phyloP scores from a whole-genome alignment of 2,797 vertebrate genomes.

The Leucoraja ocellata region DNA sequence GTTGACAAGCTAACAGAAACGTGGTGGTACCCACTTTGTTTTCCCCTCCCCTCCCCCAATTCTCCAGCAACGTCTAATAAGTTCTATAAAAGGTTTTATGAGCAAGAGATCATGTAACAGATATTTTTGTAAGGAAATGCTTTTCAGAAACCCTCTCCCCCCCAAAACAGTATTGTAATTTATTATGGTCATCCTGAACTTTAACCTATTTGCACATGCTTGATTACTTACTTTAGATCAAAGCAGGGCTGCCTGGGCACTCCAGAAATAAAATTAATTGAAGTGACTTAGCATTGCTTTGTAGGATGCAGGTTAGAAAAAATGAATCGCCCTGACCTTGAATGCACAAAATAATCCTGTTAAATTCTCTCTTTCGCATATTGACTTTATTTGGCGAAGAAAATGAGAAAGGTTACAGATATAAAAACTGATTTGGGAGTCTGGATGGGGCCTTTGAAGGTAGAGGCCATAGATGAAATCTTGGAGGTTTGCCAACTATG shows the following conservation, averaged over 20 bases:
- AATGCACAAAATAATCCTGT: constrained; percentile 38
- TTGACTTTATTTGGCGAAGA: constrained; percentile 37
- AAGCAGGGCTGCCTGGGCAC: constrained; percentile 46
- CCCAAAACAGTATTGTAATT: constrained; percentile 17
- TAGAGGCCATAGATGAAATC: constrained; percentile 53
- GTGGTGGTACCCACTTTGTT: not conserved
- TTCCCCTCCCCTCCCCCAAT: not conserved
- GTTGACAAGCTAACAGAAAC: not conserved
- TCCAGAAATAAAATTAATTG: constrained; percentile 48
- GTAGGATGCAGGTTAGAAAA: constrained; percentile 47
- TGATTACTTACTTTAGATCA: constrained; percentile 52
- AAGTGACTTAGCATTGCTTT: constrained; percentile 44
- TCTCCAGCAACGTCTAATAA: not conserved
- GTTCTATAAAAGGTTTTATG: not conserved
- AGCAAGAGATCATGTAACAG: not conserved
- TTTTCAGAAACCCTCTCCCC: not conserved
- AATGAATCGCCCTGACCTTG: constrained; percentile 43
- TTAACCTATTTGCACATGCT: constrained; percentile 52
- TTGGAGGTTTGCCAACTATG: constrained; percentile 48
- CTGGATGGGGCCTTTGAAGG: constrained; percentile 50
- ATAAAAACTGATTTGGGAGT: constrained; percentile 40
- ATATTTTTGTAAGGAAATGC: constrained; percentile 8
- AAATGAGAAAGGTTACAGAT: constrained; percentile 40
- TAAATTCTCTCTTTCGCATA: not conserved
- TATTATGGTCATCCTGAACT: not conserved